Evolutionary conservation across 2,113 vertebrate species (phyloP), one percentile per base, ranked within the genome.

Genomic region (Chlamydotis undulata): DNA sequence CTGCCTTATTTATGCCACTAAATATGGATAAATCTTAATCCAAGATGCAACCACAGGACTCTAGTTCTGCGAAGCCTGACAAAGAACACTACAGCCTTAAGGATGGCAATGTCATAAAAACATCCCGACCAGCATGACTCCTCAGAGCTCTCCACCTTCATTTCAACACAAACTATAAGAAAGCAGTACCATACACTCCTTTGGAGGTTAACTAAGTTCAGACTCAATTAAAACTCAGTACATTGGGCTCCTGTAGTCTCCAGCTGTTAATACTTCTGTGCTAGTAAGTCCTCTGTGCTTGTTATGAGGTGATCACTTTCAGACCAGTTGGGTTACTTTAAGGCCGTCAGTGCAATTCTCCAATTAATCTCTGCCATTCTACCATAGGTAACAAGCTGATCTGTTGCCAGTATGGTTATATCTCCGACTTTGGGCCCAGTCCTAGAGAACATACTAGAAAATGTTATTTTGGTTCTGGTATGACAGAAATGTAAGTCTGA

Each of bases 91-190:
- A 4, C 47, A 76, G 76, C 10, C 11, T 15, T 35, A 31, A 33
- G 7, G 29, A 47, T 2, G 4, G 47, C 37, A 83, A 24, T 14
- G 29, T 23, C 56, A 35, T 28, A 50, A 74, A 65, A 74, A 37
- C 14, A 61, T 14, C 39, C 12, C 19, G 37, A 74, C 28, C 23
- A 75, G 23, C 43, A 85, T 0, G 0, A 78, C 56, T 59, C 17
- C 13, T 18, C 15, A 7, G 60, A 87, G n/a, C 24, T 84, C 28
- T 80, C 24, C 19, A 18, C 24, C 14, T 71, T 52, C 19, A 41
- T 59, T 83, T 78, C 56, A 75, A 87, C 5, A 68, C 39, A 86
- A 90, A 80, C 22, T 10, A 26, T 28, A 12, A 87, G 41, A 70
- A 89, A 61, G 28, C 2, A 92, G 55, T 16, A 83, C 60, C 69